Percentiles rank a stretch among this genome's conserved stretches.
phyloP scores from a whole-genome alignment of 1,140 invertebrate genomes.

The Paraescarpia echinospica region DNA sequence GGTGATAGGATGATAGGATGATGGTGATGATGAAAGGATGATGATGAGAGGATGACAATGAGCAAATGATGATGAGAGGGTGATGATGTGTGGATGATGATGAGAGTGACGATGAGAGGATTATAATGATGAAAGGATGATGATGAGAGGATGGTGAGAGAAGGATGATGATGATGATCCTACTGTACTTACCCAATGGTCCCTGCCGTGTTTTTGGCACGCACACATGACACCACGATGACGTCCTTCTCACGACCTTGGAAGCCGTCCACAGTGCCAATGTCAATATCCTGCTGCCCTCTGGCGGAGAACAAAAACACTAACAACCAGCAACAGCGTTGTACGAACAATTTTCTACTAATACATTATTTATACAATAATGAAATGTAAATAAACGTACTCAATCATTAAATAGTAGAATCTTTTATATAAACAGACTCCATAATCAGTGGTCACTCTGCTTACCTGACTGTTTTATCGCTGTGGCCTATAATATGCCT shows the following conservation, averaged over 20 bases:
- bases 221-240: constrained; percentile 53
- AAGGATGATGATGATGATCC: neutral
- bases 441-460: no score
- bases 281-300: constrained; percentile 38
- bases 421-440: no score
- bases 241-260: constrained; percentile 55
- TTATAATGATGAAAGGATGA: neutral
- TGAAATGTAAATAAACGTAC: neutral
- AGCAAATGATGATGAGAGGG: neutral
- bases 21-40: neutral
- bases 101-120: neutral
- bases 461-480: no score
- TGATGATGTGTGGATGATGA: neutral
- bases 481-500: no score
- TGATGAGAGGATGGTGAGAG: neutral
- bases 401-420: neutral
- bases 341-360: no score
- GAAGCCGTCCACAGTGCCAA: constrained; percentile 54
- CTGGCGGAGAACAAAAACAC: constrained; percentile 32
- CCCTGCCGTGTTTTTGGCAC: constrained; percentile 38
- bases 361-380: neutral
- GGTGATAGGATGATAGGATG: neutral
- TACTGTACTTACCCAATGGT: constrained; percentile 45
- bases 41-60: neutral
- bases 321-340: constrained; percentile 8